Evolutionary conservation across 1,140 invertebrate genomes (phyloP).

Genomic region (Penaeus vannamei): DNA sequence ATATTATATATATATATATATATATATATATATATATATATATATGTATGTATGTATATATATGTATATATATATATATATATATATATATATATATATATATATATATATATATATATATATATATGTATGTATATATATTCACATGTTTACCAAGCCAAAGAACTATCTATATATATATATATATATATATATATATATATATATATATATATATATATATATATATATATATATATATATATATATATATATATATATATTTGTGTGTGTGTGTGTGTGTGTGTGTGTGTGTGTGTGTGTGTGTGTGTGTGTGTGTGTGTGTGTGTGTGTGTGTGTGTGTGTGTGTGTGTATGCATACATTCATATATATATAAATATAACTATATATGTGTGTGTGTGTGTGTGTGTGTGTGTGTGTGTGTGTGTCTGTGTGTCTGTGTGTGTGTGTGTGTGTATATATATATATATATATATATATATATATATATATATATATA

Average conservation of each 20-base stretch:
- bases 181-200: neutral
- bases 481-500: conserved; percentile 46
- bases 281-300: conserved; percentile 23
- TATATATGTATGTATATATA: conserved; percentile 35
- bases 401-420: conserved; percentile 26
- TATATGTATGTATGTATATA: too few relatives aligned
- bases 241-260: conserved; percentile 18
- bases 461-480: conserved; percentile 43
- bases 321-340: too few relatives aligned
- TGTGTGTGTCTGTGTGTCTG: conserved; percentile 24
- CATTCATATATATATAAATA: conserved; percentile 41
- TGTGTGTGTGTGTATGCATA: too few relatives aligned
- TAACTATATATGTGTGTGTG: conserved; percentile 29
- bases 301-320: too few relatives aligned
- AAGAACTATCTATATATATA: too few relatives aligned
- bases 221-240: too few relatives aligned
- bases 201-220: too few relatives aligned
- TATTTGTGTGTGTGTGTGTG: neutral
- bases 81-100: too few relatives aligned
- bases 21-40: too few relatives aligned
- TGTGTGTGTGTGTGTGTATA: conserved; percentile 34
- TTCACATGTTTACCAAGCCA: conserved; percentile 12
- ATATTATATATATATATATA: too few relatives aligned
- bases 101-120: too few relatives aligned
- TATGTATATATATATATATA: too few relatives aligned